phyloP scores from a whole-genome alignment of 2,888 invertebrate species.

The Dynastes hyllus region DNA sequence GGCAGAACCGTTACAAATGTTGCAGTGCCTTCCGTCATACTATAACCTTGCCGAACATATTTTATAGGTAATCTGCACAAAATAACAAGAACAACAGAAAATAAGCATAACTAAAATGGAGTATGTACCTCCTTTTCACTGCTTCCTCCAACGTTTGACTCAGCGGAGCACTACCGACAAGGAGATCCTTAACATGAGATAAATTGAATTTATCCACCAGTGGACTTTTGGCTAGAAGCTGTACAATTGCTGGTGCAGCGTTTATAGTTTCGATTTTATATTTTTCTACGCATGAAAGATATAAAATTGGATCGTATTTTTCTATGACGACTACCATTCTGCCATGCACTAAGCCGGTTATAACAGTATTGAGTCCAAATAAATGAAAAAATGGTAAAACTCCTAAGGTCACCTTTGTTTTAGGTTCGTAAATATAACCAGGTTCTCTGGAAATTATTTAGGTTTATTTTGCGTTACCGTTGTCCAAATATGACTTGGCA shows the following conservation, averaged over 20 bases:
- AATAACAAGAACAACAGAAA: background rate
- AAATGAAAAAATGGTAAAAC: slow-evolving; percentile 62
- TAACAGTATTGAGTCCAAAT: slow-evolving; percentile 59
- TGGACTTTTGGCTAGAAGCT: slow-evolving; percentile 73
- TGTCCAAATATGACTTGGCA: no score
- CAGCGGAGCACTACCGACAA: slow-evolving; percentile 71
- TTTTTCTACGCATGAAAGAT: slow-evolving; percentile 79
- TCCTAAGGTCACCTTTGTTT: slow-evolving; percentile 52
- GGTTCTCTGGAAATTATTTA: slow-evolving; percentile 11
- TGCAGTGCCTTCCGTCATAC: slow-evolving; percentile 84
- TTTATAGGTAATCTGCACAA: slow-evolving; percentile 62
- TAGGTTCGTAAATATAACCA: background rate
- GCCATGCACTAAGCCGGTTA: slow-evolving; percentile 57
- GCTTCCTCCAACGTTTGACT: slow-evolving; percentile 32
- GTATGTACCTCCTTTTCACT: slow-evolving; percentile 12
- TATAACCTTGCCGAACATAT: slow-evolving; percentile 77
- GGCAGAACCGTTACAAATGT: slow-evolving; percentile 69
- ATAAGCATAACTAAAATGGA: no score
- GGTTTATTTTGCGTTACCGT: no score
- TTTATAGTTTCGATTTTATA: slow-evolving; percentile 63
- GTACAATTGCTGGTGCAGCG: slow-evolving; percentile 73
- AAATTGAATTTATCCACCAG: slow-evolving; percentile 70
- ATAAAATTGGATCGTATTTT: slow-evolving; percentile 80
- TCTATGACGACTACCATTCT: slow-evolving; percentile 64
- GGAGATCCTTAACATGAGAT: slow-evolving; percentile 66